These are phyloP conservation scores for Dendrolimus houi DNA, from an alignment of 2,888 invertebrate species.

Conservation along the genomic window DNA sequence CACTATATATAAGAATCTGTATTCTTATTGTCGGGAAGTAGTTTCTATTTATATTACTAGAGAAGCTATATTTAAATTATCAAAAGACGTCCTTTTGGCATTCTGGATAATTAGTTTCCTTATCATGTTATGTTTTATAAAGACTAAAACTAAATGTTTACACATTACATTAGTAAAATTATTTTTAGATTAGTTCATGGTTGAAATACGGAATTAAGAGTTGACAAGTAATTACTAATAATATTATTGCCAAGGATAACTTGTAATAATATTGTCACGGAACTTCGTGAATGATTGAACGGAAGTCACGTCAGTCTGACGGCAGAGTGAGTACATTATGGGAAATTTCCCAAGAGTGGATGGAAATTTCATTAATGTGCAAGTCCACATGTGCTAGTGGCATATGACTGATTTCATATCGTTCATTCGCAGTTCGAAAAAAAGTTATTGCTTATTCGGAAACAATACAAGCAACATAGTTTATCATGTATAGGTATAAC, in stretches of 20 bases:
- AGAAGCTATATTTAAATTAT: no score
- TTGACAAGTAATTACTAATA: no score
- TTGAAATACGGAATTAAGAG: no score
- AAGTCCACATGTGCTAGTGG: constrained; percentile 48
- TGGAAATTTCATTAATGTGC: constrained; percentile 59
- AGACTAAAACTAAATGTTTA: no score
- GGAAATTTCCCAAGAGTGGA: constrained; percentile 65
- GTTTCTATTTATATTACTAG: no score
- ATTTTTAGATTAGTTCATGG: constrained; percentile 3
- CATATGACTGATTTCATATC: constrained; percentile 46
- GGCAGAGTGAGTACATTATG: constrained; percentile 41
- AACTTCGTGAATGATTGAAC: constrained; percentile 35
- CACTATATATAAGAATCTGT: no score
- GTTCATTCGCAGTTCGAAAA: constrained; percentile 19
- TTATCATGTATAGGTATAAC: neutral
- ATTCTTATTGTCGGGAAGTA: no score
- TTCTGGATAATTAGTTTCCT: no score
- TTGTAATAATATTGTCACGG: constrained; percentile 4
- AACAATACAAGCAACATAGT: neutral
- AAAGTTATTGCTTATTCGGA: constrained; percentile 20
- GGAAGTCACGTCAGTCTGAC: constrained; percentile 27
- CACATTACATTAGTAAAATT: constrained; percentile 3
- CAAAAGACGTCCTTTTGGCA: no score
- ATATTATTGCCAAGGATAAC: neutral
- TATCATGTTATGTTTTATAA: no score